A percentile compares a stretch with the other conserved stretches of the same genome.
phyloP scores from a whole-genome alignment of 2,797 vertebrate genomes.

The Mus minutoides region DNA sequence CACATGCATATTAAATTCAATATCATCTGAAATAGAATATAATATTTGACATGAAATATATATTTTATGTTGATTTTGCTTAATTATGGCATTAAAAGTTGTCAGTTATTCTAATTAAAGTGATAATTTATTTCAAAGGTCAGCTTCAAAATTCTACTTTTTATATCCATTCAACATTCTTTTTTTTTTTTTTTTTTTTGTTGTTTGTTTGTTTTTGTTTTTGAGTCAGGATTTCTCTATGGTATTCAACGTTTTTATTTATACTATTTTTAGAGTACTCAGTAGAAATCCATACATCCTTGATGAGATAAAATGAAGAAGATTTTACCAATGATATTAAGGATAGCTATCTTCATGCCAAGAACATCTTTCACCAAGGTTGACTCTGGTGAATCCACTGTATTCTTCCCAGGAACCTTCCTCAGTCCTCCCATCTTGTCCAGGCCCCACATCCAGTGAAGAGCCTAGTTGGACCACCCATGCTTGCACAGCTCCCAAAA shows the following conservation, averaged over 20 bases:
- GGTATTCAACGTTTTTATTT: conserved; percentile 42
- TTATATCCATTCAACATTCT: conserved; percentile 21
- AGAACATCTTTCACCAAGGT: background rate
- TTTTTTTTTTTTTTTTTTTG: no score
- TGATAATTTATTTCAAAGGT: conserved; percentile 43
- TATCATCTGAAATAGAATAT: conserved; percentile 52
- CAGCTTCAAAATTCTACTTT: conserved; percentile 36
- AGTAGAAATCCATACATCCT: conserved; percentile 8
- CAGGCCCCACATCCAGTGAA: background rate
- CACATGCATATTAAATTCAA: conserved; percentile 67
- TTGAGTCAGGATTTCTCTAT: no score
- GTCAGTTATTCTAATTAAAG: conserved; percentile 22
- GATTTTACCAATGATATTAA: background rate
- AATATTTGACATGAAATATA: conserved; percentile 35
- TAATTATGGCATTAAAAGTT: conserved; percentile 49
- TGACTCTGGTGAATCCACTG: background rate
- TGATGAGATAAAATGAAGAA: background rate
- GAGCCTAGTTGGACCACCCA: background rate
- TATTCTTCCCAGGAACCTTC: background rate
- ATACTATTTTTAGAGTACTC: background rate
- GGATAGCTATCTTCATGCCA: background rate
- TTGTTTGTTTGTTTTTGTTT: no score
- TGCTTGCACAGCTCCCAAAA: background rate
- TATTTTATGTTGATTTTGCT: conserved; percentile 14
- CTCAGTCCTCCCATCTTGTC: background rate